Evolutionary conservation across 2,797 vertebrate species (phyloP).

Genomic region (Bothrops alternatus): DNA sequence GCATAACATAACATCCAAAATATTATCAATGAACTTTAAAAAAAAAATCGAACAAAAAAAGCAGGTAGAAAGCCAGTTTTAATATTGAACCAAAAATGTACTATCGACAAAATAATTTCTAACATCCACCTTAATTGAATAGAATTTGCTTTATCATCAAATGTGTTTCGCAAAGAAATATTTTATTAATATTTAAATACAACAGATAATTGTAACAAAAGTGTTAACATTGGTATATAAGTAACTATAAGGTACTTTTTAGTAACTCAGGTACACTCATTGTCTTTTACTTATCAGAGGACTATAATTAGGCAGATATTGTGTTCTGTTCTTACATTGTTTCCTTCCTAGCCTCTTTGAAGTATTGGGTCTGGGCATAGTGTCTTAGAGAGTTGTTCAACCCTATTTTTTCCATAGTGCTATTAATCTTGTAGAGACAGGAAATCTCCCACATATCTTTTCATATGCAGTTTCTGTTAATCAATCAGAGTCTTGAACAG

Average conservation of each 20-base stretch:
- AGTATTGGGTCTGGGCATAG: neutral
- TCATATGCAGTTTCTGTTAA: constrained; percentile 38
- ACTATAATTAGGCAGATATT: neutral
- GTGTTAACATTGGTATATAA: neutral
- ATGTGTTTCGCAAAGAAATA: neutral
- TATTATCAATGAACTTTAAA: neutral
- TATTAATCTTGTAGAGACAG: constrained; percentile 16
- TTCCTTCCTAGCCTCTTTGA: neutral
- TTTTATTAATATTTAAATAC: neutral
- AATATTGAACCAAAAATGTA: neutral
- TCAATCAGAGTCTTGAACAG: constrained; percentile 39
- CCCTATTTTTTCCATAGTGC: constrained; percentile 1
- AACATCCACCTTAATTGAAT: neutral
- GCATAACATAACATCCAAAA: neutral
- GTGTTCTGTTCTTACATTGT: neutral
- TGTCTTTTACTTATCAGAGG: neutral
- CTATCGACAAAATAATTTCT: neutral
- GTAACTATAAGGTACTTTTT: neutral
- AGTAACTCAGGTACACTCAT: neutral
- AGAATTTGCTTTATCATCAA: neutral
- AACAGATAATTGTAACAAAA: neutral
- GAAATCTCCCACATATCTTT: constrained; percentile 30
- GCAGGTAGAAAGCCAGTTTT: neutral
- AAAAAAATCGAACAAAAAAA: neutral
- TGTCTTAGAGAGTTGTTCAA: neutral